Base-by-base conservation (phyloP, 64 coral and sea anemone species). In the Montipora cactus region DNA sequence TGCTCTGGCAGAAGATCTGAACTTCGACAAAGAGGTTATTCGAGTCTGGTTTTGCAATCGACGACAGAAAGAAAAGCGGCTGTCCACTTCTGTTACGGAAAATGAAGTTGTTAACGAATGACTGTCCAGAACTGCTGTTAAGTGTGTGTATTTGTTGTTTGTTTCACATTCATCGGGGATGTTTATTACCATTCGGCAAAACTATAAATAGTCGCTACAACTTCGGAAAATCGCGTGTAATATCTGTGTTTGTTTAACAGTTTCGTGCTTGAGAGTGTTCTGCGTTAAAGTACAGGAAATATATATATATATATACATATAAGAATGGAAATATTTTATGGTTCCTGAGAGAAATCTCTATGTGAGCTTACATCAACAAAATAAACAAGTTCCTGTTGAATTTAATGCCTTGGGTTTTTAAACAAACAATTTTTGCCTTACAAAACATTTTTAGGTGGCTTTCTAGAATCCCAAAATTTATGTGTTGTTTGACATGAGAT, bases 21-120 rank as follows among this genome's bases (percentile, higher is more conserved):
- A 49, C 18, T 73, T 95, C n/a, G 89, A 95, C 8, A 95, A 78
- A 44, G 94, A 95, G 79, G 94, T 95, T 16, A 84, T 95, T 49
- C 74, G 94, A 25, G 94, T 95, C 48, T 95, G 94, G 94, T 95
- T 95, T 49, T 95, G 94, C 75, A 95, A 95, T 76, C 84, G 94
- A 70, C 81, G 94, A 16, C 94, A 95, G 70, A 95, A 95, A 74
- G 94, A 95, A 46, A 77, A 88, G 49, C 59, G 94, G 10, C 25
- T 81, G 49, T 18, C 62, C 71, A 44, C 70, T 47, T 48, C 44
- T 18, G 66, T 67, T 21, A 87, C 18, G 49, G 76, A 76, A 28
- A 47, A 7, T 13, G 44, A 49, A 49, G 46, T 19, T 37, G 76
- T 5, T 49, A 49, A 78, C 76, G 76, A 78, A 50, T 78, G 15